Conservation (phyloP, 2,888 invertebrate genomes). For the Eupithecia pulchellata region DNA sequence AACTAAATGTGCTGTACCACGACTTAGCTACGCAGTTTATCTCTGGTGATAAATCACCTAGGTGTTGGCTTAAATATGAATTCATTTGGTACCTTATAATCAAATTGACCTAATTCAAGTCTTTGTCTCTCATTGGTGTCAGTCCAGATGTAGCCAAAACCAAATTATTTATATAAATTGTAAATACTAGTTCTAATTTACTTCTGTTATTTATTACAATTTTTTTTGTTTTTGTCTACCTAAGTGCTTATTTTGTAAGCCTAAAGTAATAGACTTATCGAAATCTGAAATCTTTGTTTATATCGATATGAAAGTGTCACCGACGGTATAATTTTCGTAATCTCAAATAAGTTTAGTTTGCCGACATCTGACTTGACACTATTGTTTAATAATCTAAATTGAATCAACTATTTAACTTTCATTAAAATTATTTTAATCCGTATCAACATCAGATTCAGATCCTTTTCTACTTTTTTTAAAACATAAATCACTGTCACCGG, state of each 20-base stretch:
- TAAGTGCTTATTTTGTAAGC: too few relatives aligned
- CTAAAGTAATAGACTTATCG: too few relatives aligned
- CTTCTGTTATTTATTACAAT: too few relatives aligned
- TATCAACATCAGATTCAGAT: neutral
- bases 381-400: neutral
- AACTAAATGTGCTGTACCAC: neutral
- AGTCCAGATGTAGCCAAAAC: too few relatives aligned
- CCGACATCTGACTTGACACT: too few relatives aligned
- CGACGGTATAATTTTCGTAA: too few relatives aligned
- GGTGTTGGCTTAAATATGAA: neutral
- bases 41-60: neutral
- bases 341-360: too few relatives aligned
- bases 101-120: neutral
- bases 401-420: neutral
- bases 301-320: too few relatives aligned
- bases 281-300: too few relatives aligned
- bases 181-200: too few relatives aligned
- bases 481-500: neutral
- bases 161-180: too few relatives aligned
- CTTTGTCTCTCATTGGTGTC: slow-evolving; percentile 2
- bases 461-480: neutral
- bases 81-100: neutral
- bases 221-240: too few relatives aligned
- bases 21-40: neutral
- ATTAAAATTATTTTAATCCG: slow-evolving; percentile 1